phyloP scores from a whole-genome alignment of 2,113 vertebrate species.

The Nestor notabilis region DNA sequence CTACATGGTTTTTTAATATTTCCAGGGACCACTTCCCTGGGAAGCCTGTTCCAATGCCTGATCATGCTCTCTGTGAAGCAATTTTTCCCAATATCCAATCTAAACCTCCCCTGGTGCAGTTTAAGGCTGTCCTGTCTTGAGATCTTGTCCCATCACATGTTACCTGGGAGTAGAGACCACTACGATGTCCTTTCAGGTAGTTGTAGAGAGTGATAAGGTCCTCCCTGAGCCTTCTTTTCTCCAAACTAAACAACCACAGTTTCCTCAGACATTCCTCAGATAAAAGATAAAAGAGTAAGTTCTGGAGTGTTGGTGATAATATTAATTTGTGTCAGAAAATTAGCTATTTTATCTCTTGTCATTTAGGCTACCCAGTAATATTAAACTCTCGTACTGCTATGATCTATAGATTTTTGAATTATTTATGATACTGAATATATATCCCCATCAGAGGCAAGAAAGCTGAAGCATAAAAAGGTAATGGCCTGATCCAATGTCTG shows the following conservation, averaged over 20 bases:
- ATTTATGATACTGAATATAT: not conserved
- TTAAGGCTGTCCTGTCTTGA: not conserved
- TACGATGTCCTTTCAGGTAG: not conserved
- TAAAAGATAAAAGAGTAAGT: not conserved
- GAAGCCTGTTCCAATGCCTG: not conserved
- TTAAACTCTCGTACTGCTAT: not conserved
- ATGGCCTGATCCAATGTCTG: not conserved
- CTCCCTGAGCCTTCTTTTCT: not conserved
- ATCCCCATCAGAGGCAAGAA: not conserved
- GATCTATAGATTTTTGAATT: not conserved
- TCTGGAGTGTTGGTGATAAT: not conserved
- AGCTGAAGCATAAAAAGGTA: not conserved
- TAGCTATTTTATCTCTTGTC: not conserved
- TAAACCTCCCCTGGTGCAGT: not conserved
- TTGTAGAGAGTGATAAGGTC: not conserved
- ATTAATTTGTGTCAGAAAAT: not conserved
- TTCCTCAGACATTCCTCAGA: not conserved
- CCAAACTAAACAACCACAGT: not conserved
- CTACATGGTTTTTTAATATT: not conserved
- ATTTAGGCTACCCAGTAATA: not conserved
- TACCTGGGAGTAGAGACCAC: not conserved
- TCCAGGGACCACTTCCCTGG: not conserved
- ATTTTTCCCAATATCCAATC: not conserved
- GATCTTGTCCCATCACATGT: no score
- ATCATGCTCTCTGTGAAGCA: not conserved